phyloP scores from a whole-genome alignment of 2,797 vertebrate species.

The Rhabdomys pumilio region DNA sequence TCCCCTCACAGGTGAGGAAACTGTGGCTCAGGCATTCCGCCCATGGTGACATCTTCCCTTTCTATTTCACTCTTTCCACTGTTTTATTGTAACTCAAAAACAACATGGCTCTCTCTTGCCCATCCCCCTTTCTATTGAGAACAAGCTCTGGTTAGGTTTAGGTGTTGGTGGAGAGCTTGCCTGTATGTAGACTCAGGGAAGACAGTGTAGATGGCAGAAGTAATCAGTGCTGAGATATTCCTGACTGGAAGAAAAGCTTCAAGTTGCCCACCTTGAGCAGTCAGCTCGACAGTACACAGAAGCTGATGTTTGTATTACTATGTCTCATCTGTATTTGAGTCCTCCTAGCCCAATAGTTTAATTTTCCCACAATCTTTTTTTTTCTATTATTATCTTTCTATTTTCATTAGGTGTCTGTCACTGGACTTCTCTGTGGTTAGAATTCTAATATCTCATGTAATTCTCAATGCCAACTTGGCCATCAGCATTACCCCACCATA shows the following conservation, averaged over 20 bases:
- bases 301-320: not conserved
- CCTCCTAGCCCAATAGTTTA: not conserved
- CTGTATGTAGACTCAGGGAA: not conserved
- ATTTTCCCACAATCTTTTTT: not conserved
- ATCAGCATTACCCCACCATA: not conserved
- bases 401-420: conserved; percentile 68
- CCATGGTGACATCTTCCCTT: not conserved
- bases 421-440: not conserved
- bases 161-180: not conserved
- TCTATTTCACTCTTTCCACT: not conserved
- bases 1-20: conserved; percentile 36
- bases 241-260: conserved; percentile 44
- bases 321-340: conserved; percentile 31
- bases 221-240: not conserved
- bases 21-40: not conserved
- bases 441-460: conserved; percentile 58
- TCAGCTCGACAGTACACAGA: not conserved
- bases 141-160: not conserved
- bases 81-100: conserved; percentile 31
- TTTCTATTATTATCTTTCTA: conserved; percentile 51
- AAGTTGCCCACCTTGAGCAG: not conserved
- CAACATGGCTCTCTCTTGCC: not conserved
- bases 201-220: not conserved
- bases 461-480: not conserved
- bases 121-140: not conserved